Conservation (phyloP, 2,113 vertebrate genomes). For the Callipepla squamata region DNA sequence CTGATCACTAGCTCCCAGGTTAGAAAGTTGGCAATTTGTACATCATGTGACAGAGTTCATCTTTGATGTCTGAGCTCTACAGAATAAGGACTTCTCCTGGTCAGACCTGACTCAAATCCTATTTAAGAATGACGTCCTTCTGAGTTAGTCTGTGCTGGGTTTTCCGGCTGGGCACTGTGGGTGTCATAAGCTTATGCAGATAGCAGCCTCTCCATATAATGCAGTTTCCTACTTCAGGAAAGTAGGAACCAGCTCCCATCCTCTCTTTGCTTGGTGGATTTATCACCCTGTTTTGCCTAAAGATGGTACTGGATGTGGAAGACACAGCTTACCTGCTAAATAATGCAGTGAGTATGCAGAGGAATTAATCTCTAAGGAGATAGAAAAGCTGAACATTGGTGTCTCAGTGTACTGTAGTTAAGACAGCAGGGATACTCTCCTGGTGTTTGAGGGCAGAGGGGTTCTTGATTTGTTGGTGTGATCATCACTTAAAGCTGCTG, state of each 20-base stretch:
- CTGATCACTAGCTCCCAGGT: not conserved
- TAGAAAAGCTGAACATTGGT: not conserved
- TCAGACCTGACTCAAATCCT: conserved; percentile 85
- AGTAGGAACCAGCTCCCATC: conserved; percentile 1
- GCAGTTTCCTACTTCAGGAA: conserved; percentile 8
- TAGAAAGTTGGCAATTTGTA: not conserved
- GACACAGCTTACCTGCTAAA: conserved; percentile 85
- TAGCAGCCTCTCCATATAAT: conserved; percentile 83
- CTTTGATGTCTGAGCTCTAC: conserved; percentile 55
- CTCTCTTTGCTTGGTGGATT: conserved; percentile 60
- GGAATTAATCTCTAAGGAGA: not conserved
- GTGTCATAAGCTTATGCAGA: conserved; percentile 78
- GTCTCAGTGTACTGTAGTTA: not conserved
- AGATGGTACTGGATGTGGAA: conserved; percentile 87
- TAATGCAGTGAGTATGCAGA: conserved; percentile 82
- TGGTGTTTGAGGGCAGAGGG: rapidly evolving
- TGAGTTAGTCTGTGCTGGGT: conserved; percentile 86
- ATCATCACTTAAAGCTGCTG: not conserved
- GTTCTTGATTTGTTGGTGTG: not conserved
- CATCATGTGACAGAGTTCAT: not conserved
- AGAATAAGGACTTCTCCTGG: conserved; percentile 16
- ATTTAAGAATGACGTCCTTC: conserved; percentile 85
- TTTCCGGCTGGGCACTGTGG: conserved; percentile 76
- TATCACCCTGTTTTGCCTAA: conserved; percentile 67
- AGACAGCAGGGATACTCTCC: rapidly evolving